Conservation (phyloP, 2,113 vertebrate genomes). For the Zosterops japonicus region DNA sequence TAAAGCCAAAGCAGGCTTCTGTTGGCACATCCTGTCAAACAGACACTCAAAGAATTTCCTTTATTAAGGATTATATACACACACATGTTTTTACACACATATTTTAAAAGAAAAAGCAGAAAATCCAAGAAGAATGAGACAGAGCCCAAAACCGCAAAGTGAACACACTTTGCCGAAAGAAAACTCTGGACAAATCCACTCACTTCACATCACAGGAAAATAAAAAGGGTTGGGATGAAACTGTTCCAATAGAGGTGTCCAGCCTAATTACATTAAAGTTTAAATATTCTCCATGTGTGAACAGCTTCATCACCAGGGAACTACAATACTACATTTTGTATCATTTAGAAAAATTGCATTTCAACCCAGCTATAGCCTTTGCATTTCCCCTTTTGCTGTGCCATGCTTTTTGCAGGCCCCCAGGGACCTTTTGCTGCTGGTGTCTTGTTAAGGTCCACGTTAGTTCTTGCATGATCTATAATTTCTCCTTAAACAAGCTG, state of each 20-base stretch:
- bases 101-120: neutral
- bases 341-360: neutral
- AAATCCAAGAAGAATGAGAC: neutral
- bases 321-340: neutral
- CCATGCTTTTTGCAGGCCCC: neutral
- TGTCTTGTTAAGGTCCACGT: neutral
- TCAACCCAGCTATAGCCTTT: fast-evolving
- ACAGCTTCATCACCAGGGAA: neutral
- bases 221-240: neutral
- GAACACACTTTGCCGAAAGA: neutral
- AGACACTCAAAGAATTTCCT: neutral
- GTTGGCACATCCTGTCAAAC: neutral
- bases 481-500: neutral
- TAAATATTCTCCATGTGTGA: neutral
- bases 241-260: neutral
- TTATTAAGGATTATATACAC: neutral
- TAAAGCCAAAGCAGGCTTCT: neutral
- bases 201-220: neutral
- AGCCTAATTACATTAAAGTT: neutral
- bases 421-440: neutral
- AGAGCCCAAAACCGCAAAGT: neutral
- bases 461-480: neutral
- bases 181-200: neutral
- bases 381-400: neutral
- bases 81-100: neutral